phyloP scores from a whole-genome alignment of 2,797 vertebrate species.

The Nothura maculosa region DNA sequence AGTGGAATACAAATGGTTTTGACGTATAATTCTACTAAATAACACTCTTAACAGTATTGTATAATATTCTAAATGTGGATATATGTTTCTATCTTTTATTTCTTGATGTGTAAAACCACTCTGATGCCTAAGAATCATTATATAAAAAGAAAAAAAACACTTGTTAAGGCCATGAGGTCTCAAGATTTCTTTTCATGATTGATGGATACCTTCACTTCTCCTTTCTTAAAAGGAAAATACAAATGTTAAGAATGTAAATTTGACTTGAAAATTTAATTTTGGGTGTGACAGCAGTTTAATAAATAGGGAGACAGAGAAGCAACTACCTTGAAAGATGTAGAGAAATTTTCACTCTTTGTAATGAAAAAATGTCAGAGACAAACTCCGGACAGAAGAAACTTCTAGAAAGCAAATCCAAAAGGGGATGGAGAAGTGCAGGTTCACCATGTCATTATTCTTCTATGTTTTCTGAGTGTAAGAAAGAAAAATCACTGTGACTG shows the following conservation, averaged over 20 bases:
- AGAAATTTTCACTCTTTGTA: background rate
- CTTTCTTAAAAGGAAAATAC: background rate
- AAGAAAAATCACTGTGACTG: background rate
- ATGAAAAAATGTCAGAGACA: background rate
- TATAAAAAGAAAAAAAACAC: background rate
- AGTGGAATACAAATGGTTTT: background rate
- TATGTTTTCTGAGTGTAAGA: background rate
- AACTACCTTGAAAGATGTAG: background rate
- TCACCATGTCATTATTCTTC: background rate
- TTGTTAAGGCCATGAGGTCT: background rate
- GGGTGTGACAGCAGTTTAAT: background rate
- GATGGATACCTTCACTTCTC: background rate
- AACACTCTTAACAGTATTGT: constrained; percentile 5
- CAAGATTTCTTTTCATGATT: background rate
- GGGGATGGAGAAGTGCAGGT: background rate
- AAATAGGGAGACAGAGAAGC: background rate
- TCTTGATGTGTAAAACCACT: background rate
- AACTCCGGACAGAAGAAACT: background rate
- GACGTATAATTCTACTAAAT: constrained; percentile 47
- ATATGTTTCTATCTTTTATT: background rate
- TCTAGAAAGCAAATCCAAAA: background rate
- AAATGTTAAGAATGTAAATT: background rate
- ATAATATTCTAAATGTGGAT: constrained; percentile 30
- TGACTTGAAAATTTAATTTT: background rate
- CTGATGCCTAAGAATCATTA: background rate